Evolutionary conservation across 2,113 vertebrate species (phyloP).

Genomic region (Chascanopsetta lugubris): DNA sequence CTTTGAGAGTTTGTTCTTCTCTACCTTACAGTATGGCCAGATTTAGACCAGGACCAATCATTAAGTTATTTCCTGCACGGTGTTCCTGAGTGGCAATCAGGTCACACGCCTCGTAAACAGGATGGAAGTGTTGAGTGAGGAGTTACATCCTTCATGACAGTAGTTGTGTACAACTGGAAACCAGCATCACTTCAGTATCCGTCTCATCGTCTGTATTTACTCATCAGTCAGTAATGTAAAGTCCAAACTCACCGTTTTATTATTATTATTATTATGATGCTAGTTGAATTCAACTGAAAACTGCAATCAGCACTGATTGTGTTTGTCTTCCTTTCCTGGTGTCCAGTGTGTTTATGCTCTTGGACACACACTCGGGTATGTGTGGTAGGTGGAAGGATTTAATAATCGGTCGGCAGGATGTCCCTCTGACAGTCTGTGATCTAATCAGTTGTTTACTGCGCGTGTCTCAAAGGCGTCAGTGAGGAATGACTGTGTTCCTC

Average conservation of each 20-base stretch:
- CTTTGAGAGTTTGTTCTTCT: slow-evolving; percentile 37
- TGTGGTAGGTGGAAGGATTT: slow-evolving; percentile 62
- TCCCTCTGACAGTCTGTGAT: slow-evolving; percentile 68
- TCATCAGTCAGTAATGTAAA: slow-evolving; percentile 20
- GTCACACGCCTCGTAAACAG: slow-evolving; percentile 81
- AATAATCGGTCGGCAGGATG: slow-evolving; percentile 65
- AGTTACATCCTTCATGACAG: slow-evolving; percentile 81
- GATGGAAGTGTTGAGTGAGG: slow-evolving; percentile 82
- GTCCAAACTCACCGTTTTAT: slow-evolving; percentile 8
- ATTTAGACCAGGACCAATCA: slow-evolving; percentile 70
- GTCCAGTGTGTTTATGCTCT: slow-evolving; percentile 58
- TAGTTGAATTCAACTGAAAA: slow-evolving; percentile 20
- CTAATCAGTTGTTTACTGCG: slow-evolving; percentile 77
- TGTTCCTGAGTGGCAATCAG: slow-evolving; percentile 80
- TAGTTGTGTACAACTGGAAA: slow-evolving; percentile 55
- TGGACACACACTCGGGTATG: slow-evolving; percentile 40
- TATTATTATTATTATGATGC: slow-evolving; percentile 11
- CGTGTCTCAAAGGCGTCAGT: slow-evolving; percentile 49
- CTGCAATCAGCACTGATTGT: slow-evolving; percentile 67
- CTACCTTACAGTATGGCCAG: slow-evolving; percentile 61
- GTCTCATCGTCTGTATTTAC: slow-evolving; percentile 43
- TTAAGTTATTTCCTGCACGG: slow-evolving; percentile 77
- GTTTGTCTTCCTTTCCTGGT: slow-evolving; percentile 69
- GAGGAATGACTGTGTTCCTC: slow-evolving; percentile 34
- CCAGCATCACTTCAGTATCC: slow-evolving; percentile 23